A percentile compares a stretch with the other conserved stretches of the same genome.
Conservation (phyloP, 2,888 invertebrate species). For the Ischnura elegans region DNA sequence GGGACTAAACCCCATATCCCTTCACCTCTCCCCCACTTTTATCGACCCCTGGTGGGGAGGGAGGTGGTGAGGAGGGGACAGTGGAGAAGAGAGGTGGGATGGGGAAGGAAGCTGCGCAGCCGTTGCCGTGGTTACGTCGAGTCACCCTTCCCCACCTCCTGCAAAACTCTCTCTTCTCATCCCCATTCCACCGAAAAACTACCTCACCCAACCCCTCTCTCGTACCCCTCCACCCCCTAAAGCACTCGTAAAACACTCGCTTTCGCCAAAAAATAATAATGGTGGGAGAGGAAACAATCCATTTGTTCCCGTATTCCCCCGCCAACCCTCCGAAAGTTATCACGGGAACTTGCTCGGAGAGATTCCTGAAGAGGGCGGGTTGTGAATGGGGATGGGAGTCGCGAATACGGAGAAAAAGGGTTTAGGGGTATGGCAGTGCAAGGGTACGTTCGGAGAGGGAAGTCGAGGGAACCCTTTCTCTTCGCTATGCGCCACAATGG, state of each 20-base stretch:
- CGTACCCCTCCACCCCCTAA: not conserved
- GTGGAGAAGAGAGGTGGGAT: not conserved
- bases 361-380: not conserved
- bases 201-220: not conserved
- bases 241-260: constrained; percentile 34
- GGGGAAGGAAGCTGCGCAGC: constrained; percentile 49
- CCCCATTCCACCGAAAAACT: not conserved
- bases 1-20: not conserved
- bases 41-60: not conserved
- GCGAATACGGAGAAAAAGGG: not conserved
- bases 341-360: not conserved
- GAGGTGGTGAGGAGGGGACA: not conserved
- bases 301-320: constrained; percentile 5
- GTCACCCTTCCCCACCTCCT: not conserved
- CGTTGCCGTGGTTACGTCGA: constrained; percentile 49
- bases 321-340: not conserved
- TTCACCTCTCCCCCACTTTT: not conserved
- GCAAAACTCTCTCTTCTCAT: not conserved
- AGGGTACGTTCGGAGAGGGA: no score
- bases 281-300: constrained; percentile 24
- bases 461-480: not conserved
- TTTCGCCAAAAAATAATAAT: constrained; percentile 39
- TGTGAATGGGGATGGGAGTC: not conserved
- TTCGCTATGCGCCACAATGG: constrained; percentile 31
- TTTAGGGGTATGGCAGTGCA: no score